Evolutionary conservation across 2,888 invertebrate genomes (phyloP), one percentile per base, ranked within the genome.

Genomic region (Allophyes oxyacanthae): DNA sequence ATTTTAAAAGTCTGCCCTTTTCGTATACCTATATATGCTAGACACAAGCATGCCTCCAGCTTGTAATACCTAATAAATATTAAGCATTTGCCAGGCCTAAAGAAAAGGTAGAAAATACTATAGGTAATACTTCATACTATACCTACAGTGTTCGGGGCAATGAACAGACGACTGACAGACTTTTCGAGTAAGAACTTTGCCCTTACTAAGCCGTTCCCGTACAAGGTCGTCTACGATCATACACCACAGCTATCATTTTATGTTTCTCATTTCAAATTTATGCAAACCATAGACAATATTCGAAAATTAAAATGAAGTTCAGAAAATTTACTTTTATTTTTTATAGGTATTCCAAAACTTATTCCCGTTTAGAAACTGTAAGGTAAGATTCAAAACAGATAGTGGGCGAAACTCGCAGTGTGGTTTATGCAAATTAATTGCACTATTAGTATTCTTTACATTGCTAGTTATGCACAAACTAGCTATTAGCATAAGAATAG

Each of bases 361-460:
- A 20, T 28, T 8, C 26, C n/a, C 9, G 9, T 33, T n/a, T 7
- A 40, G 15, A 36, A 59, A 54, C 13, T 0, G 20, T 20, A 20
- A 2, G 20, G n/a, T 14, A 11, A 26, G 13, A 20, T 43, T 30
- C 26, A 34, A 58, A 49, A 42, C 28, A 37, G n/a, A 48, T 48
- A 7, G 25, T 38, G 20, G 9, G 46, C 34, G 28, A 57, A 64
- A 53, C 61, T 46, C 20, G 44, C 57, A 50, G 65, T 59, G 60
- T 53, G 53, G 46, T 67, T 57, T 64, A 68, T 69, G 66, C 64
- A 67, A 72, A 72, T 72, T 61, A 70, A 70, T 72, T 59, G 67
- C 50, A 59, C 45, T 70, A 71, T 73, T 73, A 65, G 68, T 73
- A 71, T 73, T 71, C 71, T 62, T 53, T 46, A 62, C 73, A 65